Percentiles rank a stretch among this genome's conserved stretches.
Evolutionary conservation across 2,888 invertebrate species (phyloP).

Genomic region (Pristionchus entomophagus): DNA sequence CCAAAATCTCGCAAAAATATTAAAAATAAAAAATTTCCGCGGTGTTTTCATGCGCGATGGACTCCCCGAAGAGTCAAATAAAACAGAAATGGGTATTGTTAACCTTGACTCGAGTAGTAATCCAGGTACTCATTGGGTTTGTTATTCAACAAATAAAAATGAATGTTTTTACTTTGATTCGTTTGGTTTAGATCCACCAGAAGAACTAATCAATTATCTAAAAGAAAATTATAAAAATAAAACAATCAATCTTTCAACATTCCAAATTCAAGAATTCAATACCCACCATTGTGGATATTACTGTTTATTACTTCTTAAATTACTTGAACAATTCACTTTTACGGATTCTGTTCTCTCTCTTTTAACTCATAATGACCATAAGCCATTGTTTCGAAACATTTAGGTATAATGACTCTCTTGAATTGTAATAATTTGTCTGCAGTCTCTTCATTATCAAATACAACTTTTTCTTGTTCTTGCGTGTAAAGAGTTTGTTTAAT

Average conservation of each 20-base stretch:
- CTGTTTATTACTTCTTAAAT: constrained; percentile 11
- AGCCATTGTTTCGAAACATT: constrained; percentile 48
- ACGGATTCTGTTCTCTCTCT: constrained; percentile 47
- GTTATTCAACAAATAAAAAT: background rate
- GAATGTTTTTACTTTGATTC: constrained; percentile 30
- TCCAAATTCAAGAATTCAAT: constrained; percentile 42
- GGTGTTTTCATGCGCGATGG: constrained; percentile 37
- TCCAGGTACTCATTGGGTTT: constrained; percentile 45
- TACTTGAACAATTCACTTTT: constrained; percentile 7
- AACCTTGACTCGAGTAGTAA: constrained; percentile 18
- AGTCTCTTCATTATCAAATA: constrained; percentile 45
- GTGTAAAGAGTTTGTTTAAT: constrained; percentile 47
- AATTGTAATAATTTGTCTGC: background rate
- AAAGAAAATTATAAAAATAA: background rate
- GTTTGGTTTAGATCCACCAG: constrained; percentile 31
- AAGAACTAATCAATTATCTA: constrained; percentile 39
- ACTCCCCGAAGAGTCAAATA: background rate
- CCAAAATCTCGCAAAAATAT: background rate
- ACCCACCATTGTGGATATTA: constrained; percentile 46
- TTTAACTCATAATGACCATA: constrained; percentile 49
- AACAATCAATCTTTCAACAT: background rate
- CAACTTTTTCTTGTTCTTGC: constrained; percentile 48
- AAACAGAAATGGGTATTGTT: constrained; percentile 34
- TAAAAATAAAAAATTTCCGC: constrained; percentile 33
- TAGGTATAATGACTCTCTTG: constrained; percentile 46